These are phyloP conservation scores for Corynorhinus townsendii DNA, from an alignment of 2,113 vertebrate genomes.

Conservation along the genomic window DNA sequence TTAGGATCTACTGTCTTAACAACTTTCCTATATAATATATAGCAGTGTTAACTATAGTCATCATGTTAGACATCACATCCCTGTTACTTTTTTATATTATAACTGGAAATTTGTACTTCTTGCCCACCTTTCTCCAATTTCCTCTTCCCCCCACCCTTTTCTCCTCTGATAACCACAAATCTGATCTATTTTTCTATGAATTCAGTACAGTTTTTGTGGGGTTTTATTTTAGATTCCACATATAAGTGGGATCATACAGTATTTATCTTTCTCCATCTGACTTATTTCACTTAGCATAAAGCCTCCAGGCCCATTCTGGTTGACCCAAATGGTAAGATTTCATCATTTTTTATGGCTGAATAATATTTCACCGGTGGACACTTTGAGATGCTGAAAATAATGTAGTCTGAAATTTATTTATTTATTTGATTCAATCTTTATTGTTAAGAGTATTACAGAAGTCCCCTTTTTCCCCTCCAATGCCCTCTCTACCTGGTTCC, in stretches of 20 bases:
- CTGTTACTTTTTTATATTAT: not conserved
- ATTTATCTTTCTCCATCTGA: too few species aligned
- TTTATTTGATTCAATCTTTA: too few species aligned
- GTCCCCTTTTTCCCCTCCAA: too few species aligned
- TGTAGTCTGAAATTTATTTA: not conserved
- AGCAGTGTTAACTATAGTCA: not conserved
- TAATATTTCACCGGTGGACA: not conserved
- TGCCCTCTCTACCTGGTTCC: too few species aligned
- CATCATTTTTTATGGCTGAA: not conserved
- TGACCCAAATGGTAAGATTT: not conserved
- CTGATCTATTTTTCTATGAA: not conserved
- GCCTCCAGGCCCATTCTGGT: not conserved
- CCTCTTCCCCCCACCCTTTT: not conserved
- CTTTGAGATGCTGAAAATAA: not conserved
- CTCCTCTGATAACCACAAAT: not conserved
- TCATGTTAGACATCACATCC: not conserved
- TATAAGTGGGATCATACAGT: too few species aligned
- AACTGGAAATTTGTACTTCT: not conserved
- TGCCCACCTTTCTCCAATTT: not conserved
- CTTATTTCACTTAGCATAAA: not conserved
- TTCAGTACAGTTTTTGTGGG: not conserved
- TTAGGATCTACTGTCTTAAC: not conserved
- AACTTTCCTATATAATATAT: not conserved
- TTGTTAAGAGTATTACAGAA: too few species aligned
- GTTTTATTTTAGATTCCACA: too few species aligned